phyloP scores from a whole-genome alignment of 1,140 invertebrate genomes.

The Rhagoletis zephyria region DNA sequence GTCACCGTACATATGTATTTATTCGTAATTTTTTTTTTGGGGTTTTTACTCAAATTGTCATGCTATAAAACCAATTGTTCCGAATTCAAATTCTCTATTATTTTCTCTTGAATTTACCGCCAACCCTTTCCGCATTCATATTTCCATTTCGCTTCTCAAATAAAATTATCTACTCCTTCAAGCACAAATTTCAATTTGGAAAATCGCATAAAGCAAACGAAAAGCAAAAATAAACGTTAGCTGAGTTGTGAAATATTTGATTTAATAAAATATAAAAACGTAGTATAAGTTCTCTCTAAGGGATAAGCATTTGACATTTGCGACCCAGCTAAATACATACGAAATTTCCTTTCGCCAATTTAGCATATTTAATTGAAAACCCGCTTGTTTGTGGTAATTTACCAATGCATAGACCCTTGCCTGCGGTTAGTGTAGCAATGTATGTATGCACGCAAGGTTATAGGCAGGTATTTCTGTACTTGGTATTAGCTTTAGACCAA shows the following conservation, averaged over 20 bases:
- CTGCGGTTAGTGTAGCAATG: background rate
- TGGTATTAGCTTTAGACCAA: background rate
- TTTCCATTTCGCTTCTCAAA: background rate
- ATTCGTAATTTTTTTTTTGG: too few species aligned
- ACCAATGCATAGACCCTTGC: background rate
- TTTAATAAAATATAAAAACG: background rate
- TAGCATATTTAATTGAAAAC: background rate
- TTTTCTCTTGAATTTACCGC: too few species aligned
- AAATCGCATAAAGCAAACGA: background rate
- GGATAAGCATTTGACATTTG: background rate
- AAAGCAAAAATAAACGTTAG: background rate
- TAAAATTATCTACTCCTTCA: background rate
- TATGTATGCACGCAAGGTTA: background rate
- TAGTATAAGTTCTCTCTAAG: background rate
- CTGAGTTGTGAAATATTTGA: background rate
- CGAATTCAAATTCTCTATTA: too few species aligned
- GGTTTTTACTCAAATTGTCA: too few species aligned
- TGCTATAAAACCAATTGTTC: too few species aligned
- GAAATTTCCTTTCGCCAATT: background rate
- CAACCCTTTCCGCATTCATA: background rate
- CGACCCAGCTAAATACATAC: background rate
- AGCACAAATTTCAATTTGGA: background rate
- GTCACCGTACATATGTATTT: too few species aligned
- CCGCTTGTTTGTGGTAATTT: background rate
- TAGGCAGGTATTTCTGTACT: background rate